Conservation (phyloP, 2,888 invertebrate genomes). For the Timema podura region DNA sequence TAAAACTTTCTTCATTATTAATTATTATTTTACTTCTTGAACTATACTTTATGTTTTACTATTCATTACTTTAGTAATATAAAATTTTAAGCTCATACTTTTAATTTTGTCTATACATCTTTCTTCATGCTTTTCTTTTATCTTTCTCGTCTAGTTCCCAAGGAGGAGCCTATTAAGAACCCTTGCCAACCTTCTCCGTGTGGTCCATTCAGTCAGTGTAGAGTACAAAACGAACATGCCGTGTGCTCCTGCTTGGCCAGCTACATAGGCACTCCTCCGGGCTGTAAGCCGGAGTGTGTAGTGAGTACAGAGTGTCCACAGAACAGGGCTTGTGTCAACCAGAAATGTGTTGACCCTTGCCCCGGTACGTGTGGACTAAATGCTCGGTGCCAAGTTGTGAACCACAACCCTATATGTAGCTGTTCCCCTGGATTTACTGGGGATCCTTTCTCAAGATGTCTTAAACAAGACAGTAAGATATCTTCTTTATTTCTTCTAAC, state of each 20-base stretch:
- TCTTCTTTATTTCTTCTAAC: conserved; percentile 6
- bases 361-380: conserved; percentile 76
- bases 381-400: conserved; percentile 77
- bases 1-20: too few relatives aligned
- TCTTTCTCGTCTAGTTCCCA: conserved; percentile 26
- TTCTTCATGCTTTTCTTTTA: neutral
- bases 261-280: conserved; percentile 74
- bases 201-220: conserved; percentile 76
- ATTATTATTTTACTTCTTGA: too few relatives aligned
- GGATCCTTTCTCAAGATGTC: conserved; percentile 72
- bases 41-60: too few relatives aligned
- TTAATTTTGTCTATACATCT: too few relatives aligned
- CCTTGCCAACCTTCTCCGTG: conserved; percentile 81
- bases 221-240: conserved; percentile 69
- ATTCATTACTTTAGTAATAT: too few relatives aligned
- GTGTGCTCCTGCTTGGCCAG: conserved; percentile 74
- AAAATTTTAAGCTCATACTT: too few relatives aligned
- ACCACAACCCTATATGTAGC: conserved; percentile 83
- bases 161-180: conserved; percentile 45
- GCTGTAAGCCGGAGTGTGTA: conserved; percentile 78
- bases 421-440: conserved; percentile 74
- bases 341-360: conserved; percentile 77
- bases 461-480: conserved; percentile 57
- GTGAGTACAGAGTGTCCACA: conserved; percentile 79
- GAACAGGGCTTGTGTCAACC: conserved; percentile 73